These are phyloP conservation scores for Hapalemur alaotrensis DNA, from an alignment of 2,797 vertebrate species.

Conservation along the genomic window DNA sequence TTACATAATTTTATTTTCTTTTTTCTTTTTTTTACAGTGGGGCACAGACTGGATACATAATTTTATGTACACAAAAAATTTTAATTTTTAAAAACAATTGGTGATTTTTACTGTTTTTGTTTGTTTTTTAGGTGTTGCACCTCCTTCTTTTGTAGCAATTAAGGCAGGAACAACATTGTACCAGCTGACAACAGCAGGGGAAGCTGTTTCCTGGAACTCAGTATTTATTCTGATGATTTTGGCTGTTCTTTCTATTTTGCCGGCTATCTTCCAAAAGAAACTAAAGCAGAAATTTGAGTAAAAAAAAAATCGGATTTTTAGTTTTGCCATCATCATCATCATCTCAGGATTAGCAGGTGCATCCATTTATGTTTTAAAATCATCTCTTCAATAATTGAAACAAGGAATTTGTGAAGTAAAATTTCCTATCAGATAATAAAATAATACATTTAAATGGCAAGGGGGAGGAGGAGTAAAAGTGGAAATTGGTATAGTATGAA, in stretches of 20 bases:
- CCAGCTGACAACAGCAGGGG: conserved; percentile 97
- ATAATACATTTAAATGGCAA: conserved; percentile 30
- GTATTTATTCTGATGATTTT: conserved; percentile 94
- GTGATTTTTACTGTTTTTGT: neutral
- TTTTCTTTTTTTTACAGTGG: no score
- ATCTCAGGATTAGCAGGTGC: conserved; percentile 83
- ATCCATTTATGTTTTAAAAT: conserved; percentile 82
- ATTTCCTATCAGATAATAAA: conserved; percentile 65
- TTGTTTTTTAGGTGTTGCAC: conserved; percentile 92
- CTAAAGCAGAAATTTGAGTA: conserved; percentile 96
- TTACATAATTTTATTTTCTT: neutral
- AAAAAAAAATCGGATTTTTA: conserved; percentile 73
- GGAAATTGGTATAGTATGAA: neutral
- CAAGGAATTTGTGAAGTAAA: conserved; percentile 71
- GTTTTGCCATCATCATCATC: conserved; percentile 55
- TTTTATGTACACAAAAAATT: neutral
- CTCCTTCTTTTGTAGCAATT: conserved; percentile 98
- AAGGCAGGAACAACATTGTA: conserved; percentile 98
- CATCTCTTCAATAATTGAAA: conserved; percentile 75
- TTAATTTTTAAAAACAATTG: neutral
- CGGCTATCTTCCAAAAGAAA: conserved; percentile 96
- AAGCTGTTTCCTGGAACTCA: conserved; percentile 99
- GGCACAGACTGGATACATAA: neutral
- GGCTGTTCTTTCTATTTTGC: conserved; percentile 95
- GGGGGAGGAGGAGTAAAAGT: neutral